phyloP scores from a whole-genome alignment of 2,888 invertebrate genomes.

The Megamerina dolium region DNA sequence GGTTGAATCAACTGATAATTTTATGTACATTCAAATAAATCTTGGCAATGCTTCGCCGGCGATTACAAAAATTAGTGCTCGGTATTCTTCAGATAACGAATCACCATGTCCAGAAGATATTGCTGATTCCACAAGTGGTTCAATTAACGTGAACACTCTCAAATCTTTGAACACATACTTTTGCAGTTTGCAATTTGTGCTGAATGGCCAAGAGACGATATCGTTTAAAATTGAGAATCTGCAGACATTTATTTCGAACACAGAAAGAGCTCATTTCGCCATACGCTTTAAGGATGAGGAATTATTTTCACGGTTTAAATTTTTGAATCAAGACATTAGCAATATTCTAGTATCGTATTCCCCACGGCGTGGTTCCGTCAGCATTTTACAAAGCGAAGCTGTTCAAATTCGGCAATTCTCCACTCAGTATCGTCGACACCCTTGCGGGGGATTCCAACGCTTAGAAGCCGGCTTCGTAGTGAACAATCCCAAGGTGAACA shows the following conservation, averaged over 20 bases:
- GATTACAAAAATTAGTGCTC: slow-evolving; percentile 62
- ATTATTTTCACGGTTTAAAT: neutral
- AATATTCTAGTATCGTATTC: slow-evolving; percentile 22
- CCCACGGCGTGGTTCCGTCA: slow-evolving; percentile 22
- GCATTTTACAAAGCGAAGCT: slow-evolving; percentile 21
- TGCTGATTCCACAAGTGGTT: slow-evolving; percentile 40
- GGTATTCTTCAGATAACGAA: slow-evolving; percentile 59
- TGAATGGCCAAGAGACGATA: slow-evolving; percentile 27
- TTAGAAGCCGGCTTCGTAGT: slow-evolving; percentile 37
- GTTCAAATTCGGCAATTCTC: slow-evolving; percentile 26
- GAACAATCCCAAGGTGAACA: slow-evolving; percentile 39
- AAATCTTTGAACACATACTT: slow-evolving; percentile 20
- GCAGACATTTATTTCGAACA: neutral
- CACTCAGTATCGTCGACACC: slow-evolving; percentile 56
- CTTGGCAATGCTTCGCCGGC: slow-evolving; percentile 21
- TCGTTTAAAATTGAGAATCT: slow-evolving; percentile 23
- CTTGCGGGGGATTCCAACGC: slow-evolving; percentile 62
- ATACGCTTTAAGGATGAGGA: slow-evolving; percentile 20
- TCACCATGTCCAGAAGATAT: slow-evolving; percentile 52
- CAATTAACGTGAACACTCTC: slow-evolving; percentile 5
- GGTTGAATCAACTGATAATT: slow-evolving; percentile 60
- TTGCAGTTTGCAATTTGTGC: slow-evolving; percentile 27
- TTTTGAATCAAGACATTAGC: slow-evolving; percentile 19
- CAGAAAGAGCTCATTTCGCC: neutral
- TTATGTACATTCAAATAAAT: slow-evolving; percentile 55